Evolutionary conservation across 1,140 invertebrate genomes (phyloP).

Genomic region (Drosophila neocordata): DNA sequence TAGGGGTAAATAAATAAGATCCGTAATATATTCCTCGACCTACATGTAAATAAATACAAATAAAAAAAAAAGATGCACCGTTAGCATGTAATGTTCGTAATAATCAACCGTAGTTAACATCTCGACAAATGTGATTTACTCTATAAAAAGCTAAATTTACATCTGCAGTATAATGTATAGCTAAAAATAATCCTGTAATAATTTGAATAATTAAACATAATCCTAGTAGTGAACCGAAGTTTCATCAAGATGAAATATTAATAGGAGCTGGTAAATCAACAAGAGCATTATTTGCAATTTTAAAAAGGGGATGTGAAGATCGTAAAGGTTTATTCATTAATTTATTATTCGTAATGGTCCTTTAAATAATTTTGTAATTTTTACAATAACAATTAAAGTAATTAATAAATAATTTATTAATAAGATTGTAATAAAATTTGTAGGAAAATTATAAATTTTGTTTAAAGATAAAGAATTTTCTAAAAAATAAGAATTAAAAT

Average conservation of each 20-base stretch:
- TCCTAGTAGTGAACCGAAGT: constrained; percentile 83
- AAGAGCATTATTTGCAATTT: constrained; percentile 83
- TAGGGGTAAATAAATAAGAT: constrained; percentile 31
- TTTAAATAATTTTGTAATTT: constrained; percentile 83
- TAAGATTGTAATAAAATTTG: constrained; percentile 82
- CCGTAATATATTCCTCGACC: constrained; percentile 42
- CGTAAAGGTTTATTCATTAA: constrained; percentile 83
- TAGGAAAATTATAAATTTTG: constrained; percentile 83
- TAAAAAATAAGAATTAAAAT: constrained; percentile 56
- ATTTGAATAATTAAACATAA: constrained; percentile 86
- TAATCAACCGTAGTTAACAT: constrained; percentile 85
- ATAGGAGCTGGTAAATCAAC: constrained; percentile 84
- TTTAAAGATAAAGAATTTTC: constrained; percentile 80
- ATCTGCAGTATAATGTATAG: constrained; percentile 85
- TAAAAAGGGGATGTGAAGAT: constrained; percentile 40
- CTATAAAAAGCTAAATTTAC: constrained; percentile 85
- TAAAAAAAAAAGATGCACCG: constrained; percentile 85
- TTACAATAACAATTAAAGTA: constrained; percentile 49
- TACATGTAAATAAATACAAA: constrained; percentile 66
- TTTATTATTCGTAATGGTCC: constrained; percentile 83
- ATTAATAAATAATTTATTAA: constrained; percentile 84
- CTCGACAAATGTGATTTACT: constrained; percentile 84
- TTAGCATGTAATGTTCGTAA: constrained; percentile 85
- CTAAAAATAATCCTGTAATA: constrained; percentile 85
- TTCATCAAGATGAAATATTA: constrained; percentile 83